Evolutionary conservation across 2,888 invertebrate genomes (phyloP), one percentile per base, ranked within the genome.

Genomic region (Harmothoe impar): DNA sequence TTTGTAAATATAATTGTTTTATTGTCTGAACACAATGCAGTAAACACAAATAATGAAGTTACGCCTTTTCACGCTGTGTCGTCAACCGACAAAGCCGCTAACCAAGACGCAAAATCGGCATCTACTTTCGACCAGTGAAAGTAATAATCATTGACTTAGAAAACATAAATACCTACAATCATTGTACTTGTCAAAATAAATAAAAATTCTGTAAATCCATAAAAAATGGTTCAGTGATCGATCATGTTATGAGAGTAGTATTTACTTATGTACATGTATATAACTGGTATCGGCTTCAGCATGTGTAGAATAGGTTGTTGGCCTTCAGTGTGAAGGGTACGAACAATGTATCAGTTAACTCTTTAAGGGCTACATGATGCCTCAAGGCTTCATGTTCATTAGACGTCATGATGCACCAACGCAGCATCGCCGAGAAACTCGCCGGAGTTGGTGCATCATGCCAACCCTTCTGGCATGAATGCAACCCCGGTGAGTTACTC

Each of bases 1-100:
- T n/a, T 43, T 81, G 81, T 81, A 81, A 81, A 81, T 81, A 81
- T 81, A 81, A 81, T 35, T 43, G 25, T 81, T 81, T 81, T 81
- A 35, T 81, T 81, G 5, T 81, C 43, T 81, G 81, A 81, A 81
- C 81, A 81, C 81, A 81, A 81, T 81, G 33, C 33, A 33, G 33
- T 81, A 43, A 81, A 43, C 33, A 81, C 81, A 81, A 81, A 81
- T 81, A 81, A 5, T 15, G 23, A 81, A 20, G n/a, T 43, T 43
- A 10, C 43, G 43, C 43, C 43, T 43, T 43, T 43, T 3, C 43
- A 43, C n/a, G n/a, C n/a, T 43, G 3, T 43, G 43, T 43, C 43
- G 10, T 43, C 10, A 43, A 43, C 10, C 10, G 43, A 43, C 43
- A 43, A 43, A 3, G 3, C 10, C 10, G 43, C 43, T 43, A 43